Evolutionary conservation across 2,888 invertebrate species (phyloP).

Genomic region (Dysmachus trigonus): DNA sequence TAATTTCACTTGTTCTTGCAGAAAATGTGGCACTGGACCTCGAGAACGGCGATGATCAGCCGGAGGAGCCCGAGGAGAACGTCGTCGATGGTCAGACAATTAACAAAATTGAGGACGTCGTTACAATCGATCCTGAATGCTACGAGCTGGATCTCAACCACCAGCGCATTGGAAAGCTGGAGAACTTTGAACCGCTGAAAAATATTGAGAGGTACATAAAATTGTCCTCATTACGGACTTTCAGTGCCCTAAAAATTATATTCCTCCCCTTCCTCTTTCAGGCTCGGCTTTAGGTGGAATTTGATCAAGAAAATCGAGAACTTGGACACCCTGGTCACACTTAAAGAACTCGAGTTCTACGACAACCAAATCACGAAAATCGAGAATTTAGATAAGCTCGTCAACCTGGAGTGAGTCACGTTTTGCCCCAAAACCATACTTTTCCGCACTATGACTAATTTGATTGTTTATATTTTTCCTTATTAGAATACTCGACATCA

Average conservation of each 20-base stretch:
- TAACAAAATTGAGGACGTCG: conserved; percentile 59
- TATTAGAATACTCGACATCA: conserved; percentile 85
- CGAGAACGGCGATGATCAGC: not conserved
- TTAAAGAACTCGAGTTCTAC: conserved; percentile 91
- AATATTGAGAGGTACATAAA: conserved; percentile 71
- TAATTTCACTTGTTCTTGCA: not conserved
- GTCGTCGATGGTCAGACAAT: not conserved
- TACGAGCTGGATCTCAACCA: conserved; percentile 85
- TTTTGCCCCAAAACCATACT: conserved; percentile 52
- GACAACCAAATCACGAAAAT: conserved; percentile 96
- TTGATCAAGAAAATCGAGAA: conserved; percentile 94
- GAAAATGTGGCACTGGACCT: not conserved
- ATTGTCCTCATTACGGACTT: not conserved
- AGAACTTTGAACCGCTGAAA: conserved; percentile 81
- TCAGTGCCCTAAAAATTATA: not conserved
- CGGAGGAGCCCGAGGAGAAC: not conserved
- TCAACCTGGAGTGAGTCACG: conserved; percentile 84
- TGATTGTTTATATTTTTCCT: not conserved
- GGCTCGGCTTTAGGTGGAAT: conserved; percentile 92
- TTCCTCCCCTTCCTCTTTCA: conserved; percentile 52
- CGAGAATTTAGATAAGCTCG: conserved; percentile 86
- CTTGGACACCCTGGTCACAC: conserved; percentile 75
- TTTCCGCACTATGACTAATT: not conserved
- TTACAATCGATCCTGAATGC: conserved; percentile 61
- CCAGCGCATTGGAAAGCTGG: conserved; percentile 82